Percentiles rank a stretch among this genome's conserved stretches.
These are phyloP conservation scores for Coracias cyanogaster DNA, from an alignment of 2,797 vertebrate species.

Conservation along the genomic window DNA sequence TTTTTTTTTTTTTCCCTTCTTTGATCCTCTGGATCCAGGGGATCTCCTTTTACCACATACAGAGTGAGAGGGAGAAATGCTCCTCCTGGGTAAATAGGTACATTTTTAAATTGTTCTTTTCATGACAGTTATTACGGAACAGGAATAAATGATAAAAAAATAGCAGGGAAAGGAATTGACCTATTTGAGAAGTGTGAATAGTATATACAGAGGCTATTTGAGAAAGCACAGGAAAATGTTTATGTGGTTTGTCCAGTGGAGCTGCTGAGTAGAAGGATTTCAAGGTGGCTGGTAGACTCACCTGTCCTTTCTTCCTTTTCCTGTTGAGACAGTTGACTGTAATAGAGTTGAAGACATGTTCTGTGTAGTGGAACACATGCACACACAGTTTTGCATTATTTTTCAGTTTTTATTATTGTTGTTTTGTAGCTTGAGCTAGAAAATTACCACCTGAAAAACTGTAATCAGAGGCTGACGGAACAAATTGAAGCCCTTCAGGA, in stretches of 20 bases:
- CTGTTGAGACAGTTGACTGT: neutral
- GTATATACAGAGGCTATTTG: neutral
- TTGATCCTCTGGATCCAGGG: neutral
- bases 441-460: conserved; percentile 89
- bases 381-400: neutral
- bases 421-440: conserved; percentile 90
- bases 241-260: neutral
- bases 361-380: neutral
- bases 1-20: neutral
- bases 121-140: neutral
- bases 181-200: neutral
- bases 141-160: neutral
- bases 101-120: neutral
- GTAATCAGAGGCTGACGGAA: conserved; percentile 86
- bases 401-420: conserved; percentile 34
- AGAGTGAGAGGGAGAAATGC: neutral
- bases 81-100: neutral
- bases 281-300: neutral
- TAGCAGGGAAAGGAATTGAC: neutral
- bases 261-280: neutral
- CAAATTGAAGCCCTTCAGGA: conserved; percentile 88
- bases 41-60: neutral
- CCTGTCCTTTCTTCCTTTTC: neutral
- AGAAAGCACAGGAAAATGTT: neutral
- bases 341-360: neutral